Evolutionary conservation across 2,888 invertebrate species (phyloP).

Genomic region (Drosophila ezoana): DNA sequence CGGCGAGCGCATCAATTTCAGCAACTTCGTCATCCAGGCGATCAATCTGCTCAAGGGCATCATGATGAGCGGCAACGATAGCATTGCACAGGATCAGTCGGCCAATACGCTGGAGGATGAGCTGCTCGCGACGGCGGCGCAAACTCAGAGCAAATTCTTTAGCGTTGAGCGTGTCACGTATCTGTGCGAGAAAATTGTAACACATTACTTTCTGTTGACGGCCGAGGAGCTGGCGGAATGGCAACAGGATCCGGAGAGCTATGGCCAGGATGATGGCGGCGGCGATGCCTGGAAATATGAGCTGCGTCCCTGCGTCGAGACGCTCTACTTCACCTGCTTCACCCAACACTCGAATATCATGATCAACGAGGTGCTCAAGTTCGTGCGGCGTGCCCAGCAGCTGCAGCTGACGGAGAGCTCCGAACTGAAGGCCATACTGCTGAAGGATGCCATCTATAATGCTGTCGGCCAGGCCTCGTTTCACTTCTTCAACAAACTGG

Average conservation of each 20-base stretch:
- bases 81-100: conserved; percentile 36
- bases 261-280: conserved; percentile 92
- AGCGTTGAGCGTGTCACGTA: conserved; percentile 90
- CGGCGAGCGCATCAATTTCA: conserved; percentile 90
- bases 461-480: conserved; percentile 95
- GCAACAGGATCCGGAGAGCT: conserved; percentile 96
- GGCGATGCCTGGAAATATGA: conserved; percentile 98
- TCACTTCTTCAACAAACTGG: conserved; percentile 96
- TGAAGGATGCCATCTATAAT: conserved; percentile 97
- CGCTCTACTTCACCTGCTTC: conserved; percentile 93
- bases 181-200: conserved; percentile 93
- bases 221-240: conserved; percentile 93
- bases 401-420: conserved; percentile 89
- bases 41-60: conserved; percentile 95
- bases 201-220: conserved; percentile 94
- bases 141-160: conserved; percentile 89
- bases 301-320: conserved; percentile 95
- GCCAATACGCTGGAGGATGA: conserved; percentile 59
- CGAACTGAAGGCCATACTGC: conserved; percentile 91
- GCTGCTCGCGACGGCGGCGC: conserved; percentile 51
- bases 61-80: conserved; percentile 91
- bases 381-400: conserved; percentile 90
- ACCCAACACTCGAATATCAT: conserved; percentile 91
- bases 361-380: conserved; percentile 90
- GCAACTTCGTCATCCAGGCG: conserved; percentile 94